Evolutionary conservation across 2,797 vertebrate genomes (phyloP).

Genomic region (Lutra lutra): DNA sequence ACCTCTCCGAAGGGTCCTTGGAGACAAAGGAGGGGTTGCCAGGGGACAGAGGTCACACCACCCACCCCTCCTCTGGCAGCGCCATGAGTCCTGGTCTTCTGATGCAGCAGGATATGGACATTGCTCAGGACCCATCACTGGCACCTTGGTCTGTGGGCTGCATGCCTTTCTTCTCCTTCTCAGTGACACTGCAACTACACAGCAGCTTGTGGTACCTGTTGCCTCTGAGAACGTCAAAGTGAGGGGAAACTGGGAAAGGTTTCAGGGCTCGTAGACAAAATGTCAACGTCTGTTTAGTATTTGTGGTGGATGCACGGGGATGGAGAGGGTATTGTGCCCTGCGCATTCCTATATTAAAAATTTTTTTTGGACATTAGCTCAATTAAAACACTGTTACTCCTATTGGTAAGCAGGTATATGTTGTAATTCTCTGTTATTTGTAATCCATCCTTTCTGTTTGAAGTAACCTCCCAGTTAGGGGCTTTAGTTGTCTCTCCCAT

Average conservation of each 20-base stretch:
- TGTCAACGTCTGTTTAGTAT: background rate
- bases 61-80: background rate
- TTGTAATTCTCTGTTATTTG: background rate
- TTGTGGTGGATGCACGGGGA: background rate
- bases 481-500: background rate
- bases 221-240: background rate
- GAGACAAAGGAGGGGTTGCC: background rate
- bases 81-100: background rate
- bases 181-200: background rate
- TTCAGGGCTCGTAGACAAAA: no score
- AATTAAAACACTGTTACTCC: background rate
- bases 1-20: background rate
- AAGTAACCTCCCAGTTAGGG: background rate
- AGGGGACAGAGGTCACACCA: fast-evolving
- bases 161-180: background rate
- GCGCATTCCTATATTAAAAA: background rate
- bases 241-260: no score
- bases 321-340: background rate
- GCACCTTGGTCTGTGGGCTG: background rate
- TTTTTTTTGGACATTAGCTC: background rate
- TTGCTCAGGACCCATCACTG: background rate
- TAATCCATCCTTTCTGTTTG: background rate
- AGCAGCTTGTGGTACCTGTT: fast-evolving
- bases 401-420: background rate
- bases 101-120: background rate